Base-by-base conservation (phyloP, 2,888 invertebrate species). In the Pseudoips prasinana region DNA sequence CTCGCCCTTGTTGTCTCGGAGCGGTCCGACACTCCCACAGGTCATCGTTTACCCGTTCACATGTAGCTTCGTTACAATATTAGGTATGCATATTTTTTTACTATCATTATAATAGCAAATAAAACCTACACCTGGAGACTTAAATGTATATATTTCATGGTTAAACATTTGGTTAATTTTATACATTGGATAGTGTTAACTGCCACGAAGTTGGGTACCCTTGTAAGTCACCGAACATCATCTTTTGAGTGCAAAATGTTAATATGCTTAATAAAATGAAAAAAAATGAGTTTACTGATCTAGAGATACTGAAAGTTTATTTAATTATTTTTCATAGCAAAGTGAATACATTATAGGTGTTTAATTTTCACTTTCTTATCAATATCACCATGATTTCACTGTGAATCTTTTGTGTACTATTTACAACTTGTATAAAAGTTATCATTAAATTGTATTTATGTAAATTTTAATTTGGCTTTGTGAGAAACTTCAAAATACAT, bases 71-170 rank as follows among this genome's bases (percentile, higher is more conserved):
- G 73, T 85, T 85, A 84, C 79, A 71, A 85, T 86, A 84, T 85
- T 87, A 87, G 87, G 86, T 86, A 86, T 81, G 86, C 86, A 85
- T 87, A 87, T 87, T 87, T 86, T 86, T 87, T 86, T 87, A 87
- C 84, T 81, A 77, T 85, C 78, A 80, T 76, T 71, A 70, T 71
- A 73, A 79, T 83, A 84, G 80, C 71, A 66, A 82, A 75, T 76
- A 78, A 75, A 74, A 68, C 64, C 67, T 73, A 64, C 71, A 79
- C 74, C 73, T 71, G 73, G 71, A 80, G 74, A 81, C 75, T 74
- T 76, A 77, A 81, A 77, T 86, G 85, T 87, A 86, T 87, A 87
- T 87, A 87, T 84, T 76, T 83, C 82, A 81, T 77, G 76, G 79
- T 84, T 85, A 81, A 72, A 74, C 78, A 77, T 83, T 85, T 82